These are phyloP conservation scores for Guaruba guarouba DNA, from an alignment of 2,113 vertebrate genomes.

Conservation along the genomic window DNA sequence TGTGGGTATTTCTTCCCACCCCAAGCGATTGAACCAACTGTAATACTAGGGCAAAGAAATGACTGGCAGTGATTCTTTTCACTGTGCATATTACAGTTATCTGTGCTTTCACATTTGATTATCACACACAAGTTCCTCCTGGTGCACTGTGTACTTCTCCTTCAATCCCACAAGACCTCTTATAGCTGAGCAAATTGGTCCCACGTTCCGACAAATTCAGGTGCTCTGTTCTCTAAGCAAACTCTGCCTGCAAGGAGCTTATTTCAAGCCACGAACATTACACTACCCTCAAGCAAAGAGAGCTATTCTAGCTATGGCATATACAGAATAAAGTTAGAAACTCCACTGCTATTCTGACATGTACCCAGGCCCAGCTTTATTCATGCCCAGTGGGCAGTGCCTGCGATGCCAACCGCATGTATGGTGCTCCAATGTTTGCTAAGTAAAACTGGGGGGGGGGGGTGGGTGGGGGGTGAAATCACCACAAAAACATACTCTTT, in stretches of 20 bases:
- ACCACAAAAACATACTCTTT: not conserved
- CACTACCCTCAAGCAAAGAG: not conserved
- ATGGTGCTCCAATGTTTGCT: not conserved
- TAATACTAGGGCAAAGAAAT: not conserved
- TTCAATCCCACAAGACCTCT: not conserved
- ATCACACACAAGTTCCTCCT: not conserved
- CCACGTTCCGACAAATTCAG: not conserved
- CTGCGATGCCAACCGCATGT: not conserved
- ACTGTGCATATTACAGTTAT: not conserved
- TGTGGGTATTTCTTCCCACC: not conserved
- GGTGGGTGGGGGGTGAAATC: not conserved
- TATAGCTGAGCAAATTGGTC: not conserved
- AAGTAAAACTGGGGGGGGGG: not conserved
- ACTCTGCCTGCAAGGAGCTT: not conserved
- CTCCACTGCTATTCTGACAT: not conserved
- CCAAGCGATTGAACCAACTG: not conserved
- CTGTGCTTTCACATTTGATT: rapidly evolving
- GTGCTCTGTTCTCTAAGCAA: not conserved
- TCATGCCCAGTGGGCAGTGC: not conserved
- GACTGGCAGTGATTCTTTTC: not conserved
- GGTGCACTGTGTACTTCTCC: not conserved
- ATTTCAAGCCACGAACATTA: not conserved
- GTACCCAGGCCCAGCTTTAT: not conserved
- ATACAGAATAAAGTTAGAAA: not conserved
- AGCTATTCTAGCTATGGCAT: not conserved